These are phyloP conservation scores for Anser cygnoides DNA, from an alignment of 2,113 vertebrate genomes.

Conservation along the genomic window DNA sequence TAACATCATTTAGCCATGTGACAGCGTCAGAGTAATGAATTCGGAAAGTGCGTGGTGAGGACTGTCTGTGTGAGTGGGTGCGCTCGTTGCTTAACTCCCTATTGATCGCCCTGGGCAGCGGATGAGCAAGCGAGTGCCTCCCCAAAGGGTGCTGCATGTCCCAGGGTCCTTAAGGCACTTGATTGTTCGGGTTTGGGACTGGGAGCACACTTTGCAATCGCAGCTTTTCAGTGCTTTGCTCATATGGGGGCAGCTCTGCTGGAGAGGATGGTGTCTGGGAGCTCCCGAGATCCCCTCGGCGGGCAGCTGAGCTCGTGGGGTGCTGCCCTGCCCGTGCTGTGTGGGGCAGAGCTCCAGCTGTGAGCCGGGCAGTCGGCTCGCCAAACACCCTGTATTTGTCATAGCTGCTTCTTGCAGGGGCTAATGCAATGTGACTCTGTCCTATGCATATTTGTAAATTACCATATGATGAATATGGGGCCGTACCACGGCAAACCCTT, in stretches of 20 bases:
- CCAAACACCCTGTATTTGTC: background rate
- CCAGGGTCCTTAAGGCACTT: rapidly evolving
- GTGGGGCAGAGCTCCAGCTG: rapidly evolving
- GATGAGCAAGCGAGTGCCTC: background rate
- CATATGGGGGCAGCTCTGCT: rapidly evolving
- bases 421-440: background rate
- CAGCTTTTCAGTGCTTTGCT: background rate
- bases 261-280: background rate
- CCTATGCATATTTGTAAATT: background rate
- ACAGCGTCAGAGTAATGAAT: slow-evolving; percentile 32
- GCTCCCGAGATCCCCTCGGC: background rate
- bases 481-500: background rate
- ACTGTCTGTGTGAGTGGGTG: slow-evolving; percentile 14
- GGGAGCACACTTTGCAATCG: background rate
- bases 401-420: background rate
- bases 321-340: background rate
- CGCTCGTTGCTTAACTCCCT: slow-evolving; percentile 41
- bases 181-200: background rate
- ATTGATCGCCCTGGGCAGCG: background rate
- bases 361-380: background rate
- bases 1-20: slow-evolving; percentile 25
- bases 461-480: slow-evolving; percentile 32
- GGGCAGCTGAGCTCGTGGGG: background rate
- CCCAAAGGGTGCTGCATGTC: background rate
- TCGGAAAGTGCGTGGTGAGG: background rate